Base-by-base conservation (phyloP, 2,797 vertebrate genomes). In the Emydoidea blandingii region DNA sequence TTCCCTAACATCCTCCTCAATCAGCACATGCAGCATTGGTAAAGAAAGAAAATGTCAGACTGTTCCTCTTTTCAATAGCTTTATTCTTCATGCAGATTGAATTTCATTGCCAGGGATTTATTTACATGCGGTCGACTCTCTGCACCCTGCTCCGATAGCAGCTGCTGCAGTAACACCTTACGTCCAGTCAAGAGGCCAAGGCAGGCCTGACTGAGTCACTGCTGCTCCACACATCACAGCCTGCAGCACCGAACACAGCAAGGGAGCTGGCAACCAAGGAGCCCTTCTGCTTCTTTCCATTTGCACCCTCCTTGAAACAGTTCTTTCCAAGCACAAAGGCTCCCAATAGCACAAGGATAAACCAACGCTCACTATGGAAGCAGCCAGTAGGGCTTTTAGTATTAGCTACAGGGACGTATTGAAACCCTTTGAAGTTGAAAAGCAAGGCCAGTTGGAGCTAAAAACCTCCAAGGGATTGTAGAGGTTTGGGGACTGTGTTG, bases 1-100 rank as follows among this genome's bases (percentile, higher is more conserved):
- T 96, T 95, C 93, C 65, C 53, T 89, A 95, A 92, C 79, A 86
- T 83, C 88, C 57, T 79, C 81, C 74, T 93, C 80, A 65, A 88
- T 86, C 90, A 91, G 52, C 86, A 87, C 12, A 90, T 34, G 76
- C 56, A 91, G 65, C 80, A 90, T 93, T 87, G 94, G 83, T 57
- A 91, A 81, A 53, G 83, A 83, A 91, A 84, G 84, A 93, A 93
- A 91, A 91, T 57, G 56, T 92, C 91, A 50, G 54, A 68, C 76
- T 79, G 68, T 74, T 96, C 21, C 53, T 57, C 86, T 93, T 95
- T 87, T 88, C 92, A 57, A 62, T 47, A 72, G 72, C 52, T 81
- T 90, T 96, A 80, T 87, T 79, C 84, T 91, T 76, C 78, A 74
- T 68, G 83, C n/a, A 16, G 81, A 81, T 72, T 91, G 80, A 83